Base-by-base conservation (phyloP, 1,140 invertebrate species). In the Wiebesia pumilae region DNA sequence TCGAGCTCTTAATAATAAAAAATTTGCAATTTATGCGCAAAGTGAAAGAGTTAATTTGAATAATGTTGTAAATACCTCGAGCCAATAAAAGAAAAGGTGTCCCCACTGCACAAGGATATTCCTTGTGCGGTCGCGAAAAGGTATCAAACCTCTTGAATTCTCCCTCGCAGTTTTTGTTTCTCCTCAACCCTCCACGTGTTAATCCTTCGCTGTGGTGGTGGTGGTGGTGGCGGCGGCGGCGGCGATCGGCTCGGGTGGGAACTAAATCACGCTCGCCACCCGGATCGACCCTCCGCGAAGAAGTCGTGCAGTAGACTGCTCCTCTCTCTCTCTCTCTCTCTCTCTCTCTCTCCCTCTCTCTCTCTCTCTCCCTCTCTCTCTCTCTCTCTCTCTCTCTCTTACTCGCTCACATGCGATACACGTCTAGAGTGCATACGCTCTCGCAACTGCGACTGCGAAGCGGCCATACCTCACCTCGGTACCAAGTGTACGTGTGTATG, bases 281-380 rank as follows among this genome's bases (percentile, higher is more conserved):
- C 81, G 84, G 83, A 87, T 89, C 88, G 88, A 89, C 88, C 88
- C 88, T 87, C 85, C 85, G 47, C 85, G 87, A 79, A 81, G 85
- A 88, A 89, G 83, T 89, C 88, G 88, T 89, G 88, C 87, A 79
- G 40, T n/a, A 7, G 43, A 73, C 27, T 43, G 16, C 27, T 51
- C n/a, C 65, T 51, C 35, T 33, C 19, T 38, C 47, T 62, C 80
- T 54, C 30, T 27, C n/a, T n/a, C n/a, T 62, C 38, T 62, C 62
- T 16, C 51, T 38, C 62, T 35, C 54, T 35, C 58, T 35, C 54
- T 38, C 79, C 21, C 51, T 65, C 38, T 54, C 77, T 54, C 77
- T 54, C 24, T 47, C 73, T 27, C 73, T n/a, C 24, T 47, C 73
- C 3, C 73, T n/a, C 21, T n/a, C 51, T n/a, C 19, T 33, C 14